Evolutionary conservation across 2,113 vertebrate genomes (phyloP), one percentile per base, ranked within the genome.

Genomic region (Rhinolophus ferrumequinum): DNA sequence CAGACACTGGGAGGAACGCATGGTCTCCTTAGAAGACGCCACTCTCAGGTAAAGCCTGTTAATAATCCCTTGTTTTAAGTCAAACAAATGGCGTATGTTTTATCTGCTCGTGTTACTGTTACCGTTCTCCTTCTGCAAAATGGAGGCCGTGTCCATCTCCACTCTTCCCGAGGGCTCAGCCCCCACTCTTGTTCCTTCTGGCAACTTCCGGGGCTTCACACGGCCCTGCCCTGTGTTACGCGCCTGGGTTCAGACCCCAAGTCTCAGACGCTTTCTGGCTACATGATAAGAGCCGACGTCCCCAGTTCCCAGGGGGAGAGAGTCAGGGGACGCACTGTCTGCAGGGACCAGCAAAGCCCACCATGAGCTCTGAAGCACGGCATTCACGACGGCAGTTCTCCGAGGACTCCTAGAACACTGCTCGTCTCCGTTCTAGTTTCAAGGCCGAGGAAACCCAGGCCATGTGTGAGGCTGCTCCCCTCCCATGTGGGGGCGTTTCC

Each of bases 401-500:
- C 1, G 52, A 56, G 44, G 16, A 67, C 52, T 60, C 33, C 52
- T 3, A 6, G 26, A n/a, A 47, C 50, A 13, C n/a, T 2, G 15
- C 18, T 24, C 52, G 4, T 30, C 22, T 60, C 52, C 26, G 0
- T 18, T 6, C 33, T 33, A 60, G 15, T 12, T 38, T 24, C 60
- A 30, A 28, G 33, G 19, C 30, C 41, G 8, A 44, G 22, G 22
- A 4, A 60, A 62, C 30, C 35, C 0, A 0, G 6, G 0, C 9
- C 0, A 6, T 0, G 2, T 2, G 2, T 33, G 2, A 83, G 41
- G 41, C 21, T 21, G 26, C 14, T 12, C 0, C 3, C 33, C 28
- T 30, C 30, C 56, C 6, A 1, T n/a, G n/a, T n/a, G n/a, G n/a
- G n/a, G n/a, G n/a, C n/a, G n/a, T 1, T 10, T 16, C 24, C 22